Base-by-base conservation (phyloP, 23 tunicate species). In the Clavelina lepadiformis region DNA sequence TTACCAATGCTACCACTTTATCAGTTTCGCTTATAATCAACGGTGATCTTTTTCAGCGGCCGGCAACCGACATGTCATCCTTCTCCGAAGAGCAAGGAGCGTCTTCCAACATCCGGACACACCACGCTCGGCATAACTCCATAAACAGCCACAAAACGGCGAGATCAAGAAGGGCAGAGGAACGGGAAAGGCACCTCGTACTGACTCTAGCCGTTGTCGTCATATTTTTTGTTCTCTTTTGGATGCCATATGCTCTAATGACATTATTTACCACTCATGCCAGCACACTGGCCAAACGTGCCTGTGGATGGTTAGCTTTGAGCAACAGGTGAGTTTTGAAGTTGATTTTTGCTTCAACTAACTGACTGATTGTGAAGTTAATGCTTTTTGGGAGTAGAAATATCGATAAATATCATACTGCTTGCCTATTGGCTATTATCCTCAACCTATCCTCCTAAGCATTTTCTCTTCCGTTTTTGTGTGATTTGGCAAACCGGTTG, bases 231-330 rank as follows among this genome's bases (percentile, higher is more conserved):
- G 41, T 82, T 1, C 51, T 72, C 23, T 82, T 65, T 35, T 82
- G 89, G 89, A 49, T 56, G 1, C 89, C 89, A 1, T 82, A 82
- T 68, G 80, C 78, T 1, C 21, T 82, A 32, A 59, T 73, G 74
- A 78, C 69, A 32, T 36, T 82, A 31, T 13, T 77, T 2, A 19
- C 31, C 19, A 63, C 34, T 1, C 44, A 51, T 19, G 30, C 50
- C 8, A 33, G 61, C 13, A 23, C 80, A 1, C 3, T 82, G 19
- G 80, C 69, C 2, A 73, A 73, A 34, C 52, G 89, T 19, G 80
- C 80, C 1, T 82, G 80, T 47, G 80, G 89, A 8, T 82, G 89
- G 89, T 38, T 82, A 51, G 89, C 89, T 32, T 35, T 82, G 11
- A 82, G 89, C 31, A 82, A 82, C 61, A 82, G 89, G 89, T 82